phyloP scores from a whole-genome alignment of 2,888 invertebrate genomes.

The Lobophora halterata region DNA sequence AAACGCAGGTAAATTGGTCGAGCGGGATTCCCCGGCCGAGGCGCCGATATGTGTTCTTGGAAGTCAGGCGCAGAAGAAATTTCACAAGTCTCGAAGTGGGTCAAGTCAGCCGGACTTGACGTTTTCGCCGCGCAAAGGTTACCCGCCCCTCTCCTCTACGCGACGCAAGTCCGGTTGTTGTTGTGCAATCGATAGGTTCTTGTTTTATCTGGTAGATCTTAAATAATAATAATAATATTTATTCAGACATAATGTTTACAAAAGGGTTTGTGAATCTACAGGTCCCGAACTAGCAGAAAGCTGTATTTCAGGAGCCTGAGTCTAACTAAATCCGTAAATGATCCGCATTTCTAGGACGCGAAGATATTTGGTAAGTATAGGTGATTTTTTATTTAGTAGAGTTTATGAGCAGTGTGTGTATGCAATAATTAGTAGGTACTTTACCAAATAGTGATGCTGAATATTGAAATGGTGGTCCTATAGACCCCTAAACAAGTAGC shows the following conservation, averaged over 20 bases:
- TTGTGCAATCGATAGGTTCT: constrained; percentile 71
- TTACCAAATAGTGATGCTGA: no score
- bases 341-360: constrained; percentile 49
- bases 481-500: no score
- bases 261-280: no score
- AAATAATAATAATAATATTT: no score
- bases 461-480: no score
- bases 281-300: no score
- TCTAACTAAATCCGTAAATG: no score
- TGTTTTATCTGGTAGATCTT: constrained; percentile 69
- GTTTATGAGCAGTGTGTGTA: no score
- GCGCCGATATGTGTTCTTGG: constrained; percentile 59
- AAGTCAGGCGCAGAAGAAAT: constrained; percentile 72
- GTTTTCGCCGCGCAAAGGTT: constrained; percentile 77
- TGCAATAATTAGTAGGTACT: no score
- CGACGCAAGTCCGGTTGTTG: constrained; percentile 64
- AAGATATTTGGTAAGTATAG: not conserved
- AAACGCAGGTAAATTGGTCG: constrained; percentile 18
- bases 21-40: constrained; percentile 62
- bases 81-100: constrained; percentile 74
- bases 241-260: no score
- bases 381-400: no score
- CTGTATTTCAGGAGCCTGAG: no score
- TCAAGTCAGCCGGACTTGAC: constrained; percentile 77
- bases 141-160: constrained; percentile 48